phyloP scores from a whole-genome alignment of 2,797 vertebrate species.

The Choloepus didactylus region DNA sequence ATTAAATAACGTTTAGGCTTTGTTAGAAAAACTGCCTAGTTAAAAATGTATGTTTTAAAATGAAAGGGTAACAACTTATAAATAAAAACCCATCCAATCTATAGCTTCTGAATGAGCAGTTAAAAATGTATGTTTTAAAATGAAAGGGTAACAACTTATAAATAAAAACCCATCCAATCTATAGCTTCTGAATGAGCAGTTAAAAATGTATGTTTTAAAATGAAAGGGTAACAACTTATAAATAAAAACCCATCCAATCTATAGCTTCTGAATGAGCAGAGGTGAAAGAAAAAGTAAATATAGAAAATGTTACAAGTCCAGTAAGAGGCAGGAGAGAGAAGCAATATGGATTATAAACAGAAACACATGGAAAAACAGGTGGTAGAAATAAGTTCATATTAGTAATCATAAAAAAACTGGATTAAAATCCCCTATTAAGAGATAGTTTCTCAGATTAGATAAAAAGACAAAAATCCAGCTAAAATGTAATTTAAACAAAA shows the following conservation, averaged over 20 bases:
- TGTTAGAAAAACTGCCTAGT: background rate
- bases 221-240: background rate
- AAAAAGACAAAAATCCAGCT: background rate
- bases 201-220: background rate
- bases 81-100: background rate
- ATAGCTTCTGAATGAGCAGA: background rate
- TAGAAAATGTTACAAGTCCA: background rate
- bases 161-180: background rate
- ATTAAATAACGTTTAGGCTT: background rate
- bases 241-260: background rate
- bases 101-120: background rate
- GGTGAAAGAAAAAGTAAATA: background rate
- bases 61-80: background rate
- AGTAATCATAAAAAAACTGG: background rate
- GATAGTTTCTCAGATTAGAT: background rate
- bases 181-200: background rate
- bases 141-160: background rate
- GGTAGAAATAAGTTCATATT: background rate
- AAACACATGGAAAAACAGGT: background rate
- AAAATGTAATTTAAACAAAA: background rate
- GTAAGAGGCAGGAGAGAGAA: background rate
- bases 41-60: background rate
- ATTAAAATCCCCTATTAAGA: conserved; percentile 28
- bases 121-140: background rate
- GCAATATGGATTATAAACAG: background rate